phyloP scores from a whole-genome alignment of 2,113 vertebrate genomes.

The Strigops habroptila region DNA sequence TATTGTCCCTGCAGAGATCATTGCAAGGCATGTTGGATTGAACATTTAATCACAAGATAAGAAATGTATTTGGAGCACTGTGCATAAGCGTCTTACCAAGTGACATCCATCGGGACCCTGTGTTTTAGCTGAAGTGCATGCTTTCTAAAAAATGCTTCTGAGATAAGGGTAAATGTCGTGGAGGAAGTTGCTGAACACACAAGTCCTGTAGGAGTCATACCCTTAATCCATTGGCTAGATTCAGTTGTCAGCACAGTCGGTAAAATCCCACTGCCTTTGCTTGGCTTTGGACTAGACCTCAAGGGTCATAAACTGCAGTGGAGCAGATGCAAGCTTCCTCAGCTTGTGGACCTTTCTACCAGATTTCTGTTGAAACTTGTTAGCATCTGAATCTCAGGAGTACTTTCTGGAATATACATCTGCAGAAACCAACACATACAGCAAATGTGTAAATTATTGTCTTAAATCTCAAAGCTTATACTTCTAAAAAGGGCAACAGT shows the following conservation, averaged over 20 bases:
- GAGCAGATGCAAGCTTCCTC: slow-evolving; percentile 44
- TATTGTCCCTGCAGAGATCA: not conserved
- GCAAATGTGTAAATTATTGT: slow-evolving; percentile 25
- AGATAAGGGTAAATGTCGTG: slow-evolving; percentile 48
- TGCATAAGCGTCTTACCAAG: not conserved
- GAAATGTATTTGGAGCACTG: not conserved
- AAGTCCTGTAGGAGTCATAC: slow-evolving; percentile 41
- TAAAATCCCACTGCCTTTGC: slow-evolving; percentile 53
- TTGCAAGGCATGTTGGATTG: not conserved
- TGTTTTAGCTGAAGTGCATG: slow-evolving; percentile 40
- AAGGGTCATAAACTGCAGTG: slow-evolving; percentile 26
- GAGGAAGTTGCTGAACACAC: slow-evolving; percentile 45
- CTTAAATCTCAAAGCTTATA: slow-evolving; percentile 27
- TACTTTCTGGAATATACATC: slow-evolving; percentile 46
- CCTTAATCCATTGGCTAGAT: slow-evolving; percentile 51
- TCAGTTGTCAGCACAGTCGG: slow-evolving; percentile 52
- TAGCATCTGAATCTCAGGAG: slow-evolving; percentile 46
- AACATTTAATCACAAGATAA: slow-evolving; percentile 21
- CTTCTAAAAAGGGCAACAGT: not conserved
- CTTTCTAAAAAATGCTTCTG: slow-evolving; percentile 14
- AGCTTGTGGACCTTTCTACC: slow-evolving; percentile 21
- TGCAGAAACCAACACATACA: slow-evolving; percentile 9
- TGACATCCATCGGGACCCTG: not conserved
- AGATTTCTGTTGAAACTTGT: slow-evolving; percentile 44
- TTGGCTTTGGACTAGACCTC: slow-evolving; percentile 53